Conservation (phyloP, 2,113 vertebrate species). For the Lepidothrix coronata region DNA sequence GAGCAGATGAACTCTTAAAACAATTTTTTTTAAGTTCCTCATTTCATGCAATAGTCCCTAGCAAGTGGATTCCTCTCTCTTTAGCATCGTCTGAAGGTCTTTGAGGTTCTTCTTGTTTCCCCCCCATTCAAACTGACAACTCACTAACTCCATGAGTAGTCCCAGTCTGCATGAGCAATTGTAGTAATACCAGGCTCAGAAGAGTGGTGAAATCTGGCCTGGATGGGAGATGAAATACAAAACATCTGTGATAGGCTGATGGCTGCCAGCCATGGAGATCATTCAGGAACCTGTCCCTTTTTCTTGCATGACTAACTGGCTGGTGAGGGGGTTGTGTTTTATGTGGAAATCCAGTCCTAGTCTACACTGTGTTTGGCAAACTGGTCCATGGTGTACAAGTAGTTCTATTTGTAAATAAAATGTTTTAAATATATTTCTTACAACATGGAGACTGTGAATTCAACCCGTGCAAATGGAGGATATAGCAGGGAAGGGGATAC, state of each 20-base stretch:
- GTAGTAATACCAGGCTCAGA: not conserved
- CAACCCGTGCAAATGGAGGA: not conserved
- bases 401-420: constrained; percentile 65
- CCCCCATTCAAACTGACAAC: not conserved
- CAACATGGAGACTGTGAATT: constrained; percentile 24
- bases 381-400: constrained; percentile 37
- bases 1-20: constrained; percentile 52
- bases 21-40: not conserved
- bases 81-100: constrained; percentile 40
- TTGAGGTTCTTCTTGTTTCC: constrained; percentile 9
- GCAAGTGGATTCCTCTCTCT: constrained; percentile 20
- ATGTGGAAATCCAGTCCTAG: constrained; percentile 40
- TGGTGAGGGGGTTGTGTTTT: not conserved
- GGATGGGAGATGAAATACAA: not conserved
- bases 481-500: not conserved
- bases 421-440: constrained; percentile 46
- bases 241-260: not conserved
- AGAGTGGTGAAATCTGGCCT: not conserved
- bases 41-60: constrained; percentile 2
- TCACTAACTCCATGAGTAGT: not conserved
- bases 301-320: not conserved
- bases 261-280: not conserved
- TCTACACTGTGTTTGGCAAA: constrained; percentile 37
- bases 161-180: not conserved
- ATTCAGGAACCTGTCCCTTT: not conserved